Evolutionary conservation across 2,888 invertebrate species (phyloP).

Genomic region (Platycnemis pennipes): DNA sequence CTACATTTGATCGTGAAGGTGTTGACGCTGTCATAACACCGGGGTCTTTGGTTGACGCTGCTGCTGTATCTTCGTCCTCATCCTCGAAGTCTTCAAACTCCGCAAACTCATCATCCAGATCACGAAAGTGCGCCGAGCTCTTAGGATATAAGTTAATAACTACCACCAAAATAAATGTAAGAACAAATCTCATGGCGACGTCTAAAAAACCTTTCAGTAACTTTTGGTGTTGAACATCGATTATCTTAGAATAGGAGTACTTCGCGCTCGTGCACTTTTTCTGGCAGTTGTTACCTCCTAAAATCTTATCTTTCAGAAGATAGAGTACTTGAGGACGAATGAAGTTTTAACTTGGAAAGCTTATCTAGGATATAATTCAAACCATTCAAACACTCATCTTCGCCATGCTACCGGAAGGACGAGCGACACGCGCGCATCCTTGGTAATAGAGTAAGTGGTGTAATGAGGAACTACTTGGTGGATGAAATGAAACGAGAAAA

Average conservation of each 20-base stretch:
- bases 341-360: too few relatives aligned
- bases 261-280: neutral
- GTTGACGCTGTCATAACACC: conserved; percentile 70
- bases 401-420: conserved; percentile 43
- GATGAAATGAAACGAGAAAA: conserved; percentile 58
- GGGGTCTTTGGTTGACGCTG: conserved; percentile 71
- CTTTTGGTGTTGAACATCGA: neutral
- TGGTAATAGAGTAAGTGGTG: neutral
- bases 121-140: neutral
- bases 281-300: too few relatives aligned
- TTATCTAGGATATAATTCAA: too few relatives aligned
- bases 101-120: conserved; percentile 94
- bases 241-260: neutral
- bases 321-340: too few relatives aligned
- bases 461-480: conserved; percentile 14
- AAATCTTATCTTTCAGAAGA: too few relatives aligned
- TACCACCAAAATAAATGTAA: neutral
- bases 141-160: neutral
- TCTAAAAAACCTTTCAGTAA: neutral
- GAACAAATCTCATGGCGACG: neutral
- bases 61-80: conserved; percentile 81
- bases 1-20: conserved; percentile 63
- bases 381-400: too few relatives aligned
- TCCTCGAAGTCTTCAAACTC: conserved; percentile 95
- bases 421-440: neutral